phyloP scores from a whole-genome alignment of 2,113 vertebrate species.

The Lonchura striata region DNA sequence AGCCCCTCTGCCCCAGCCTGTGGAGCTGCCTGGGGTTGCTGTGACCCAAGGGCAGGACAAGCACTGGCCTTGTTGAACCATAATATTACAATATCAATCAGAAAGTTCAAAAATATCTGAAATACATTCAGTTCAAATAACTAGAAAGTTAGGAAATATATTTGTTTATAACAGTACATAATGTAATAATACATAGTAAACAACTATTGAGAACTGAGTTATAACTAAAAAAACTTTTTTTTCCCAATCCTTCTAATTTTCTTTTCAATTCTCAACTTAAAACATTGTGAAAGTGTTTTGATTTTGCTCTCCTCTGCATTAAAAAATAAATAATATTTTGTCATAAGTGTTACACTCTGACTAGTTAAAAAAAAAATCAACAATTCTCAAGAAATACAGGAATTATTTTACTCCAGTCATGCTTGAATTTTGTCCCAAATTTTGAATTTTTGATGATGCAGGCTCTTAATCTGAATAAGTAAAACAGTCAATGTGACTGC shows the following conservation, averaged over 20 bases:
- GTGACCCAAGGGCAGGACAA: neutral
- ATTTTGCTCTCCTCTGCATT: neutral
- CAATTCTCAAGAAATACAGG: neutral
- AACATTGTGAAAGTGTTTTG: neutral
- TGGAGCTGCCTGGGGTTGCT: fast-evolving
- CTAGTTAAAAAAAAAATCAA: neutral
- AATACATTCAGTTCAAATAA: neutral
- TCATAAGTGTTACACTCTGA: neutral
- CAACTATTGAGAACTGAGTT: neutral
- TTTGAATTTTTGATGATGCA: neutral
- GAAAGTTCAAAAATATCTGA: neutral
- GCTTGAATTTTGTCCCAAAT: neutral
- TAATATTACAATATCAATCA: neutral
- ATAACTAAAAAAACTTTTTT: neutral
- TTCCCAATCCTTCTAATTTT: neutral
- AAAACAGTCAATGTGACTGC: neutral
- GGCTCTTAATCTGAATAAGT: neutral
- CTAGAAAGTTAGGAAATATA: neutral
- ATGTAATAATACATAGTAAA: neutral
- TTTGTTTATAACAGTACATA: neutral
- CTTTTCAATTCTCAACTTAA: neutral
- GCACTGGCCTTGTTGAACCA: neutral
- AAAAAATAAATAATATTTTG: neutral
- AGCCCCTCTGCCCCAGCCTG: neutral
- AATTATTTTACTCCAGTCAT: neutral